These are phyloP conservation scores for Sympetrum striolatum DNA, from an alignment of 2,888 invertebrate genomes.

Conservation along the genomic window DNA sequence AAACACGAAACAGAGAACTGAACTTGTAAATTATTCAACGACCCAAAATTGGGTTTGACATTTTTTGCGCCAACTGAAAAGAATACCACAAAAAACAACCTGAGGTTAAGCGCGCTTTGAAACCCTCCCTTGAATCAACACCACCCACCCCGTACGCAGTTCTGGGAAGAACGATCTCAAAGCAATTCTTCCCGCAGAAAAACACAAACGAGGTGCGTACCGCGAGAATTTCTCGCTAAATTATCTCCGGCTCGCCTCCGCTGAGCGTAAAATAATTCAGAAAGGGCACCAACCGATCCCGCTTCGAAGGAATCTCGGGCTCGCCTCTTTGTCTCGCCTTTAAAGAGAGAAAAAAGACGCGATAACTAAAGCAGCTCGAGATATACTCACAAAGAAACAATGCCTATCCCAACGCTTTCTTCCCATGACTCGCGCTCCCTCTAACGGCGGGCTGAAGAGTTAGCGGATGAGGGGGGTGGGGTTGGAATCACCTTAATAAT, in stretches of 20 bases:
- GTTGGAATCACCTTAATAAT: constrained; percentile 1
- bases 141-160: too few species aligned
- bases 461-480: not conserved
- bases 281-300: not conserved
- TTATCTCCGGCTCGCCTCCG: not conserved
- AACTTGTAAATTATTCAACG: too few species aligned
- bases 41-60: too few species aligned
- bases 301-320: not conserved
- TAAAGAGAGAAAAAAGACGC: not conserved
- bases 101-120: too few species aligned
- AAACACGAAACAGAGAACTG: too few species aligned
- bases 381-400: not conserved
- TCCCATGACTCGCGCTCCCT: not conserved
- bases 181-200: not conserved
- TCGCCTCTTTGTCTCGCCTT: not conserved
- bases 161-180: too few species aligned
- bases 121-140: too few species aligned
- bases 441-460: not conserved
- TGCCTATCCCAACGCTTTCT: not conserved
- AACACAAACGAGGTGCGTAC: not conserved
- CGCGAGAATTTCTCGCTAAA: not conserved
- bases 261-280: not conserved
- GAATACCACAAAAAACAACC: too few species aligned
- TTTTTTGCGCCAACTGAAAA: too few species aligned
- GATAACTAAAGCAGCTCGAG: not conserved